phyloP scores from a whole-genome alignment of 2,797 vertebrate species.

The Lagothrix lagotricha region DNA sequence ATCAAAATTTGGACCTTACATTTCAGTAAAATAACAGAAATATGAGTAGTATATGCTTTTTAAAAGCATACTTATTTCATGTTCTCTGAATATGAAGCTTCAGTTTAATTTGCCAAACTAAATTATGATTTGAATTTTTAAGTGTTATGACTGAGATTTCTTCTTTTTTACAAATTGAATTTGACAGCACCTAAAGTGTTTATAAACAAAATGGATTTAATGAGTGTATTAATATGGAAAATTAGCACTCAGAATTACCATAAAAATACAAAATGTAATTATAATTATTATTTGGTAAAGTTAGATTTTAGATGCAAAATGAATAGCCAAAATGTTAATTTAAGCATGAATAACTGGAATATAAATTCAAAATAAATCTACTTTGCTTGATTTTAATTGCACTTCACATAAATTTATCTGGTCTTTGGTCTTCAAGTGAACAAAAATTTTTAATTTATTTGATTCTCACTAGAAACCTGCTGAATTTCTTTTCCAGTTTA shows the following conservation, averaged over 20 bases:
- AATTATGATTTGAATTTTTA: conserved; percentile 38
- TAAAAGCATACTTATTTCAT: neutral
- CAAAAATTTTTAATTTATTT: conserved; percentile 12
- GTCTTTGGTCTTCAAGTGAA: conserved; percentile 6
- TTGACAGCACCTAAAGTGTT: conserved; percentile 67
- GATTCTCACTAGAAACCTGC: neutral
- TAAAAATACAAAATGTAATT: conserved; percentile 71
- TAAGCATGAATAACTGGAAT: conserved; percentile 9
- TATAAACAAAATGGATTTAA: conserved; percentile 77
- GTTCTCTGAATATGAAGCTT: conserved; percentile 1
- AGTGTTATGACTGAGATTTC: conserved; percentile 8
- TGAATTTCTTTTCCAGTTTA: neutral
- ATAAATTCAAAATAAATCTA: neutral
- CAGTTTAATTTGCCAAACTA: neutral
- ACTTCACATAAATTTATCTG: neutral
- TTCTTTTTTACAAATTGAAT: conserved; percentile 47
- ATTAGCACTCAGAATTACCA: conserved; percentile 72
- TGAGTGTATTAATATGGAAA: conserved; percentile 65
- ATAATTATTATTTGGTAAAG: conserved; percentile 5
- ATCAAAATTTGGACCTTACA: neutral
- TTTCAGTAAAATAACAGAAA: neutral
- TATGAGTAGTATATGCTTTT: neutral
- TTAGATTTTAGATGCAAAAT: conserved; percentile 21
- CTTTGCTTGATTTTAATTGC: conserved; percentile 15
- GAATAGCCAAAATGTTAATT: conserved; percentile 40